Evolutionary conservation across 2,888 invertebrate species (phyloP).

Genomic region (Nudaria mundana): DNA sequence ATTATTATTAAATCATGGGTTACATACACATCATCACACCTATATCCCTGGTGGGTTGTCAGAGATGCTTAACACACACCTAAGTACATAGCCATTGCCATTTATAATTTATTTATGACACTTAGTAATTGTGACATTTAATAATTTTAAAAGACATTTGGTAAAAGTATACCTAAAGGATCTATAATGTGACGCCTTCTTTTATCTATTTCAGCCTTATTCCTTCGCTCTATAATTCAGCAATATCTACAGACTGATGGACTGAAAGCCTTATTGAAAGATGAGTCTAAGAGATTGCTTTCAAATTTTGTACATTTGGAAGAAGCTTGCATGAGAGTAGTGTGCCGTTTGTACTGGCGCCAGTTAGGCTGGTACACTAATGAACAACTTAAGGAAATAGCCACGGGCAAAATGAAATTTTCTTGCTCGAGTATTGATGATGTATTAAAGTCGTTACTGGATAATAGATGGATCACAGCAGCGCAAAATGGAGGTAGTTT

Average conservation of each 20-base stretch:
- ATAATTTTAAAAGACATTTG: too few relatives aligned
- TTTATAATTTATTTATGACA: too few relatives aligned
- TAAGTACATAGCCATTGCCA: too few relatives aligned
- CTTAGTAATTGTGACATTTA: too few relatives aligned
- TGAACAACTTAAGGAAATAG: constrained; percentile 41
- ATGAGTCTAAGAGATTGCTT: constrained; percentile 40
- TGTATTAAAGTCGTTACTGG: constrained; percentile 44
- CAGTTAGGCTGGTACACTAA: constrained; percentile 55
- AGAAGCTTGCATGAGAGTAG: constrained; percentile 51
- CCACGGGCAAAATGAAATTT: constrained; percentile 18
- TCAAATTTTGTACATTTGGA: constrained; percentile 34
- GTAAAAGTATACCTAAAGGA: too few relatives aligned
- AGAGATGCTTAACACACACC: too few relatives aligned
- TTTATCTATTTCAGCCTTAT: constrained; percentile 58
- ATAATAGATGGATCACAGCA: constrained; percentile 39
- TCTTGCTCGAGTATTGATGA: constrained; percentile 17
- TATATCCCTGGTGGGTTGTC: too few relatives aligned
- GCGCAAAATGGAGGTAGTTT: constrained; percentile 26
- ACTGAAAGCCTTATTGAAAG: constrained; percentile 42
- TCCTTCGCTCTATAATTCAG: constrained; percentile 51
- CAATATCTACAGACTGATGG: constrained; percentile 46
- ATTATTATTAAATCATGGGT: too few relatives aligned
- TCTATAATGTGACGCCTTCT: too few relatives aligned
- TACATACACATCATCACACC: too few relatives aligned
- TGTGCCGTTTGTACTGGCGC: constrained; percentile 67